Conservation (phyloP, 2,113 vertebrate genomes). For the Leptosomus discolor region DNA sequence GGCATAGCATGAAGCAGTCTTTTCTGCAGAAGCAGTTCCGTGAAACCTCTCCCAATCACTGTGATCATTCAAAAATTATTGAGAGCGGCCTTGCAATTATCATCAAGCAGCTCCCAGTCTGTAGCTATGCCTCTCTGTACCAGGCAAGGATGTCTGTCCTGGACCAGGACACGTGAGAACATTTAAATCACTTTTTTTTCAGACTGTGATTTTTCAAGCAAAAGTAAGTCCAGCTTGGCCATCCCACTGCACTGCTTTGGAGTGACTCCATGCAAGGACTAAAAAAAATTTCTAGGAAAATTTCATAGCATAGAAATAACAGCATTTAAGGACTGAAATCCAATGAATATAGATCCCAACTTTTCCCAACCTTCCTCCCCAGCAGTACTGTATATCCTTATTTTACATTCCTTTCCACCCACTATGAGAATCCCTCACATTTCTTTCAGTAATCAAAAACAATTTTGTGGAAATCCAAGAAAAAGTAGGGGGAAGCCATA, state of each 20-base stretch:
- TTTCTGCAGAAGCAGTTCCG: background rate
- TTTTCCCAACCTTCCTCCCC: background rate
- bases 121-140: background rate
- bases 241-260: background rate
- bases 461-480: background rate
- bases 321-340: background rate
- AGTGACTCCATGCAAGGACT: background rate
- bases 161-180: background rate
- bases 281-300: background rate
- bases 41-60: background rate
- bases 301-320: background rate
- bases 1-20: background rate
- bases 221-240: background rate
- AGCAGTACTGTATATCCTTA: background rate
- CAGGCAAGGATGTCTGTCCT: background rate
- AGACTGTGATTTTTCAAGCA: background rate
- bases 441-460: background rate
- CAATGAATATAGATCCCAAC: background rate
- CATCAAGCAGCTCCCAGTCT: too few species aligned
- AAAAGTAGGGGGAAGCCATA: background rate
- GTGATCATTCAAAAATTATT: too few species aligned
- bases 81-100: too few species aligned
- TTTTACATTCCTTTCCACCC: background rate
- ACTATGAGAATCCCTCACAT: background rate
- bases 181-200: background rate